phyloP scores from a whole-genome alignment of 2,888 invertebrate species.

The Vannuccia rotundouncinata region DNA sequence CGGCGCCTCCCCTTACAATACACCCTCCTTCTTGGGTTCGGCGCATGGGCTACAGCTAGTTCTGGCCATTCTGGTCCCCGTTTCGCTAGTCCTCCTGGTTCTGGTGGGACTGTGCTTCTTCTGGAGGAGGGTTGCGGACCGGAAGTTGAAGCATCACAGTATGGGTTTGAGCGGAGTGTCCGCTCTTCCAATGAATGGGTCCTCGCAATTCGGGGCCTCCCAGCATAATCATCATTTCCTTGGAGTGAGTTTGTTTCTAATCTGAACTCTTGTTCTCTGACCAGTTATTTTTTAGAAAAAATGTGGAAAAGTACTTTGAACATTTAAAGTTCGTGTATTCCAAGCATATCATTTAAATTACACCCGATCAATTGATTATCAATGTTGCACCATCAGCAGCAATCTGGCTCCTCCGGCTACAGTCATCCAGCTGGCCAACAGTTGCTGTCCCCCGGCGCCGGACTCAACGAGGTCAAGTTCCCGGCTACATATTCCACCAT shows the following conservation, averaged over 20 bases:
- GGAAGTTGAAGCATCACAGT: not conserved
- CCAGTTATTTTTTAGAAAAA: too few relatives aligned
- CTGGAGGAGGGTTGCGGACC: not conserved
- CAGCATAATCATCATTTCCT: too few relatives aligned
- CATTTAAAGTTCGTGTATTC: too few relatives aligned
- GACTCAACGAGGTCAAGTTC: not conserved
- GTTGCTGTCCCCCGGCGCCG: not conserved
- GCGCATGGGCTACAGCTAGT: not conserved
- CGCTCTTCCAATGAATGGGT: not conserved
- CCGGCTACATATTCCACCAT: not conserved
- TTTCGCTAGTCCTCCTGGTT: not conserved
- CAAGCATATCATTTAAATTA: too few relatives aligned
- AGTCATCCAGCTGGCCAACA: not conserved
- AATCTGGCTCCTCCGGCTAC: too few relatives aligned
- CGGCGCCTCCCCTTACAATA: not conserved
- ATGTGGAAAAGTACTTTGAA: too few relatives aligned
- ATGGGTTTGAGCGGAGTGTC: too few relatives aligned
- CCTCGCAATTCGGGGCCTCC: too few relatives aligned
- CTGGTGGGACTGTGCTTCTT: not conserved
- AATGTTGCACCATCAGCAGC: too few relatives aligned
- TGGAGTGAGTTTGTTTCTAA: too few relatives aligned
- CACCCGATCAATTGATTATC: too few relatives aligned
- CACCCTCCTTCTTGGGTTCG: not conserved
- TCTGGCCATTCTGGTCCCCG: not conserved
- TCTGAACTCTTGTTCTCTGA: too few relatives aligned